phyloP scores from a whole-genome alignment of 2,888 invertebrate species.

The Zhengitettix transpicula region DNA sequence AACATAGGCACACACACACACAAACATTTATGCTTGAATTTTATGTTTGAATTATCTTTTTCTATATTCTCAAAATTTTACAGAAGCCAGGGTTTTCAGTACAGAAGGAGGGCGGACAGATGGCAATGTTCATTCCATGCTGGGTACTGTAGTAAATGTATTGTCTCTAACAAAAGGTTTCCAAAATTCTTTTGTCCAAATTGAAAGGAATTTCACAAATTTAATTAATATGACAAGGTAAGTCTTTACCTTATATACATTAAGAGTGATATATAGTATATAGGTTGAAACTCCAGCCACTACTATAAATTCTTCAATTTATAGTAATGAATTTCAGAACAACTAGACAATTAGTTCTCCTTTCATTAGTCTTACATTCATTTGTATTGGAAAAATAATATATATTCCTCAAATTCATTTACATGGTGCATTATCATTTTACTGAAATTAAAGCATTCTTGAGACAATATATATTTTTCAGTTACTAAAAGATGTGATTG shows the following conservation, averaged over 20 bases:
- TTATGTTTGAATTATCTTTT: not conserved
- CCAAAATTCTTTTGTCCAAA: not conserved
- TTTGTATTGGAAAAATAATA: too few relatives aligned
- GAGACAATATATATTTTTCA: not conserved
- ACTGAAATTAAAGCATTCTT: too few relatives aligned
- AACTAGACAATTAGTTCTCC: too few relatives aligned
- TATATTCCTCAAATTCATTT: too few relatives aligned
- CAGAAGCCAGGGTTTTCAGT: not conserved
- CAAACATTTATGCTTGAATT: not conserved
- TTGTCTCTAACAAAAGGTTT: not conserved
- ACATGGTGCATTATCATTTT: too few relatives aligned
- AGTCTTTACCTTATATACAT: not conserved
- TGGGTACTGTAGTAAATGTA: not conserved
- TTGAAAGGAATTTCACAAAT: slow-evolving; percentile 14
- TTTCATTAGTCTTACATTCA: too few relatives aligned
- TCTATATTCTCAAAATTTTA: not conserved
- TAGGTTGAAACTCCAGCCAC: too few relatives aligned
- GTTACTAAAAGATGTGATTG: not conserved
- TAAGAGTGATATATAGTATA: too few relatives aligned
- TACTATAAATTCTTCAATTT: too few relatives aligned
- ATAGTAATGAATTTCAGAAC: too few relatives aligned
- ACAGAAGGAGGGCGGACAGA: not conserved
- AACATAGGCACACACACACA: too few relatives aligned
- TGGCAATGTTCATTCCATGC: not conserved
- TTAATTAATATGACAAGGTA: slow-evolving; percentile 16